Conservation (phyloP, 2,113 vertebrate species). For the Eurystomus gularis region DNA sequence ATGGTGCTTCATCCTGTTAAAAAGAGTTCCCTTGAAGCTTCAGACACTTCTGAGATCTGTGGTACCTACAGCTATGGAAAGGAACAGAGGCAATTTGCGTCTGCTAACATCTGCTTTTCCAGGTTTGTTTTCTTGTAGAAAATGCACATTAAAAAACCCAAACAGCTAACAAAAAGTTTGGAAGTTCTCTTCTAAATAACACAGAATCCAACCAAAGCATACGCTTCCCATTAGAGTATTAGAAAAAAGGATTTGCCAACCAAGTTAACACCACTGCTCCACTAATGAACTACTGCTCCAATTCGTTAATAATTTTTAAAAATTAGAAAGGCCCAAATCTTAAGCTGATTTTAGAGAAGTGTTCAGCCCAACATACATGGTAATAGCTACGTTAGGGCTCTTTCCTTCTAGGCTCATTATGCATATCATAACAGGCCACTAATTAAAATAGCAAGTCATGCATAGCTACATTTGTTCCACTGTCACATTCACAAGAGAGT, state of each 20-base stretch:
- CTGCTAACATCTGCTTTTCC: background rate
- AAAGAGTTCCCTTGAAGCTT: background rate
- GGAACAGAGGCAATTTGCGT: background rate
- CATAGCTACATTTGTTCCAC: background rate
- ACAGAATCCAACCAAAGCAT: background rate
- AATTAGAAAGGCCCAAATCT: background rate
- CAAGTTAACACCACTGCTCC: background rate
- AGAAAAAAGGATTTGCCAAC: background rate
- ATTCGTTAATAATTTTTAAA: background rate
- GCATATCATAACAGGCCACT: background rate
- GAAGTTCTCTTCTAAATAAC: background rate
- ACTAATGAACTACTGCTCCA: background rate
- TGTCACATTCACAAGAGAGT: background rate
- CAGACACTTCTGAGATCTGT: background rate
- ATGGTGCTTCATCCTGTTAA: background rate
- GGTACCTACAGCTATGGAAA: background rate
- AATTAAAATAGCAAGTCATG: background rate
- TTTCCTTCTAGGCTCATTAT: background rate
- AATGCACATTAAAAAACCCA: background rate
- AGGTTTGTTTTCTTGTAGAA: background rate
- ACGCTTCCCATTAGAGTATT: background rate
- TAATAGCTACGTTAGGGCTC: background rate
- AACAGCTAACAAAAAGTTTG: background rate
- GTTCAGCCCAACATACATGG: background rate
- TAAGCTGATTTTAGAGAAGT: background rate